A percentile compares a stretch with the other conserved stretches of the same genome.
These are phyloP conservation scores for Proteles cristata DNA, from an alignment of 2,113 vertebrate species.

Conservation along the genomic window DNA sequence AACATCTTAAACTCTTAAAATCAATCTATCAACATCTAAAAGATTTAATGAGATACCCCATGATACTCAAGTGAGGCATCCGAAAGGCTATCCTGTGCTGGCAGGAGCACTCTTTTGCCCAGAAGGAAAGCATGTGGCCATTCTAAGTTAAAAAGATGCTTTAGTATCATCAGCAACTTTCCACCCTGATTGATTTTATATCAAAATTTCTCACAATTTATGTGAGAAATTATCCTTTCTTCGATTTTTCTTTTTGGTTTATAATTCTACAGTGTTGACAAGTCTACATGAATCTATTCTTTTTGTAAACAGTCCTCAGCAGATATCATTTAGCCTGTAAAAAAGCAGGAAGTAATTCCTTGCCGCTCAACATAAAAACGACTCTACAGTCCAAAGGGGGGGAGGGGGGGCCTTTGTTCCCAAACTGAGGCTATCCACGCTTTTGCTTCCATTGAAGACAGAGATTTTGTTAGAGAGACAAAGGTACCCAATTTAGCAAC, in stretches of 20 bases:
- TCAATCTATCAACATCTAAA: background rate
- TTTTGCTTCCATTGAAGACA: background rate
- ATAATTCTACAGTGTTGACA: background rate
- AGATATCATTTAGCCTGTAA: background rate
- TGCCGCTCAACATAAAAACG: slow-evolving; percentile 3
- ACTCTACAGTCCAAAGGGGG: background rate
- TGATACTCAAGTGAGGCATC: background rate
- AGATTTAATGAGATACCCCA: background rate
- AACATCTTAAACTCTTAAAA: background rate
- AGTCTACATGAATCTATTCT: background rate
- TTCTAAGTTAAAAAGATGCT: background rate
- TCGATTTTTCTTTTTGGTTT: background rate
- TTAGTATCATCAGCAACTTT: background rate
- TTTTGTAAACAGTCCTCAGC: background rate
- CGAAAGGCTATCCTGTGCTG: background rate
- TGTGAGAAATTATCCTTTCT: background rate
- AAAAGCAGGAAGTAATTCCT: slow-evolving; percentile 28
- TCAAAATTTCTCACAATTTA: background rate
- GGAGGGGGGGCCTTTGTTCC: too few relatives aligned
- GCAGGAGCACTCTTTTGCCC: background rate
- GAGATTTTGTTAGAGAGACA: background rate
- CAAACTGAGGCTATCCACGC: background rate
- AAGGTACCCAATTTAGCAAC: background rate
- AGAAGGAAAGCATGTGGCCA: background rate
- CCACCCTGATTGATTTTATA: background rate